Percentiles rank a stretch among this genome's conserved stretches.
Evolutionary conservation across 1,140 invertebrate genomes (phyloP).

Genomic region (Magallana ariakensis): DNA sequence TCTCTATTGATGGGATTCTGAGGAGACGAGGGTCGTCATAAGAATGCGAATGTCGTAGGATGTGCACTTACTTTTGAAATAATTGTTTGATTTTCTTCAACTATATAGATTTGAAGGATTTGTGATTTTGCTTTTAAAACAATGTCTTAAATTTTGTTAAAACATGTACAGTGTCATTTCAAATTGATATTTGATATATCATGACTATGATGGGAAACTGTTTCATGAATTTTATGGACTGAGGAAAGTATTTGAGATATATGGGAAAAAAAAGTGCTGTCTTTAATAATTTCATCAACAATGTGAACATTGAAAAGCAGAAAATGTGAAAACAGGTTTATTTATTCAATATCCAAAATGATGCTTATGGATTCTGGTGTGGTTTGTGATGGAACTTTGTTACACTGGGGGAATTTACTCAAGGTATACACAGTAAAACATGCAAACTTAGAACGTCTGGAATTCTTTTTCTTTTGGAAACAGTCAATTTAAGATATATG

Average conservation of each 20-base stretch:
- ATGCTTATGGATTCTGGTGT: slow-evolving; percentile 1
- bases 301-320: too few species aligned
- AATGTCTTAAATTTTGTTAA: too few species aligned
- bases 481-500: background rate
- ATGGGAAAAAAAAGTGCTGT: background rate
- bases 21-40: too few species aligned
- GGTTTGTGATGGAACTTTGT: background rate
- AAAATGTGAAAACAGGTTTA: background rate
- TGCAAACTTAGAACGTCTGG: background rate
- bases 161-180: background rate
- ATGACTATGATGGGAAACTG: background rate
- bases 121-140: too few species aligned
- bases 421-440: background rate
- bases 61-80: too few species aligned
- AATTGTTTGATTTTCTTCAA: too few species aligned
- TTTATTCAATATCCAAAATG: background rate
- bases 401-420: slow-evolving; percentile 18
- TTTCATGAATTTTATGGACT: slow-evolving; percentile 10
- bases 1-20: too few species aligned
- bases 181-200: background rate
- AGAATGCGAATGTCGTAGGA: too few species aligned
- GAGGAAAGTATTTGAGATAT: background rate
- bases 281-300: background rate
- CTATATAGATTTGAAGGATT: too few species aligned
- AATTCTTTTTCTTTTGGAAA: background rate